A percentile compares a stretch with the other conserved stretches of the same genome.
These are phyloP conservation scores for Lepidotrigona ventralis DNA, from an alignment of 1,140 invertebrate genomes.

Conservation along the genomic window DNA sequence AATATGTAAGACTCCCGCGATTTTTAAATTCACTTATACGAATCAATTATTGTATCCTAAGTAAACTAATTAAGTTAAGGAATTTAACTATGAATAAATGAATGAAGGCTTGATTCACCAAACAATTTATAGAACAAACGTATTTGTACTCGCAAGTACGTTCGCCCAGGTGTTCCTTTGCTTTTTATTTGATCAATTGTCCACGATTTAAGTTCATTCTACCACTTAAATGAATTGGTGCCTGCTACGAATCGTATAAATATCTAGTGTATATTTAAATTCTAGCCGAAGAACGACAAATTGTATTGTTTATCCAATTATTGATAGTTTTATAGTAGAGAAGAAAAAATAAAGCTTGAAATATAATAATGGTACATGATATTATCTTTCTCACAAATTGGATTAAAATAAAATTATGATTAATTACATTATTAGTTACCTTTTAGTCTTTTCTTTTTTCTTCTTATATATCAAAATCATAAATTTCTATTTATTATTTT, in stretches of 20 bases:
- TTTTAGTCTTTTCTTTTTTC: no score
- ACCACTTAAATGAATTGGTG: neutral
- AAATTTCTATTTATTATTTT: no score
- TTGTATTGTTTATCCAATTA: neutral
- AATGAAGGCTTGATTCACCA: constrained; percentile 33
- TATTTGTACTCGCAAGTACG: constrained; percentile 31
- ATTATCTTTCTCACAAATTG: neutral
- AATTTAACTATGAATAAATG: constrained; percentile 34
- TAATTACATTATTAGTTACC: no score
- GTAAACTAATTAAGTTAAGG: neutral
- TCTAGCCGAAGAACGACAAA: neutral
- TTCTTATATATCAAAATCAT: no score
- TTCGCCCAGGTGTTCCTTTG: constrained; percentile 20
- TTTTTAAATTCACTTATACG: neutral
- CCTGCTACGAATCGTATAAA: neutral
- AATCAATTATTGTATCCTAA: constrained; percentile 7
- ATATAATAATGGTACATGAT: neutral
- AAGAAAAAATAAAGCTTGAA: neutral
- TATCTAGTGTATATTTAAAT: neutral
- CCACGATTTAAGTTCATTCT: neutral
- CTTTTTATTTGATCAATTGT: constrained; percentile 8
- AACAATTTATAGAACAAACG: constrained; percentile 44
- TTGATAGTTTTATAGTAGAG: neutral
- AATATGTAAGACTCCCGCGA: no score
- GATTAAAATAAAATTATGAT: neutral